These are phyloP conservation scores for Atherinomorus stipes DNA, from an alignment of 2,113 vertebrate genomes.

Conservation along the genomic window DNA sequence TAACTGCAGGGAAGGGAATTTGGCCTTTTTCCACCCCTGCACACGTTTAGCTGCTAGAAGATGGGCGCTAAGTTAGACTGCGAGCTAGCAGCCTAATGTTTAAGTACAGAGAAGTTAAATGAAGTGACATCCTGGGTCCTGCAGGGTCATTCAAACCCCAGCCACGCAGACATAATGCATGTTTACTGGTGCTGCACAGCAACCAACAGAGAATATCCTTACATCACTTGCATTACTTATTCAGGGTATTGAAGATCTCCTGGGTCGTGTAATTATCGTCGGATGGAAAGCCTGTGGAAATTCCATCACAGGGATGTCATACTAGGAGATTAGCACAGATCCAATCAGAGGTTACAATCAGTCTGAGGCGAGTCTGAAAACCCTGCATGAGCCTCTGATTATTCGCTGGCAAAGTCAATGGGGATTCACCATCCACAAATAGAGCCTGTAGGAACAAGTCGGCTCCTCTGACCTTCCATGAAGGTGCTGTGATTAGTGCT, in stretches of 20 bases:
- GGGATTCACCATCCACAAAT: constrained; percentile 67
- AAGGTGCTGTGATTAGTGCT: constrained; percentile 18
- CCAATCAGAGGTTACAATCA: constrained; percentile 60
- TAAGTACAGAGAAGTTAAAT: constrained; percentile 35
- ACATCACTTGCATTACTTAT: constrained; percentile 29
- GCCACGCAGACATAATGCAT: background rate
- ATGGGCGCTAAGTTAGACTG: constrained; percentile 36
- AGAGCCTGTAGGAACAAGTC: constrained; percentile 62
- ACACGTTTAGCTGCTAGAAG: constrained; percentile 56
- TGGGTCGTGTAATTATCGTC: constrained; percentile 52
- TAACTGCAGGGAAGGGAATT: constrained; percentile 82
- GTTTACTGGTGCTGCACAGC: constrained; percentile 26
- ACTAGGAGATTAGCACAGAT: constrained; percentile 56
- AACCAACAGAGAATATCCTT: constrained; percentile 22
- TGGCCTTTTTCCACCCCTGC: constrained; percentile 66
- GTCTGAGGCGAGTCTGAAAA: constrained; percentile 50
- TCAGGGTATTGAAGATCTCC: constrained; percentile 47
- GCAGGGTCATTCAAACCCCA: constrained; percentile 21
- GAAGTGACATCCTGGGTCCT: constrained; percentile 12
- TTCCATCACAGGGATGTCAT: constrained; percentile 60
- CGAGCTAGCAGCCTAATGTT: constrained; percentile 8
- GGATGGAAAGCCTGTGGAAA: constrained; percentile 54
- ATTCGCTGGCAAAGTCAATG: constrained; percentile 52
- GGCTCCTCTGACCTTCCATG: constrained; percentile 55
- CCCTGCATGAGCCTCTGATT: constrained; percentile 64